Conservation (phyloP, 2,113 vertebrate species). For the Ptyas mucosa region DNA sequence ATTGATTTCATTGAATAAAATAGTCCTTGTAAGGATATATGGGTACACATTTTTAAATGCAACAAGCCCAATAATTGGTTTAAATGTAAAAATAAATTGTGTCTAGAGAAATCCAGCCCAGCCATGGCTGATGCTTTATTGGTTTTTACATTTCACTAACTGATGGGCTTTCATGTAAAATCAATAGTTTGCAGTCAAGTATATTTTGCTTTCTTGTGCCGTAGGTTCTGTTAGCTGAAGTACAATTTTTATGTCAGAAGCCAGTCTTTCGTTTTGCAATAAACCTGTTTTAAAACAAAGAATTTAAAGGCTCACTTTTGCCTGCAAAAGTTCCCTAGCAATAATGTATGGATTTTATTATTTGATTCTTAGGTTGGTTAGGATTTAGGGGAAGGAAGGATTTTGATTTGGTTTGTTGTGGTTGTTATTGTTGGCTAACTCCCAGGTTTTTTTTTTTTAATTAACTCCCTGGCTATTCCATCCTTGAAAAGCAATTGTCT, state of each 20-base stretch:
- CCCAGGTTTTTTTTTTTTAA: slow-evolving; percentile 62
- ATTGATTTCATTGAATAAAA: slow-evolving; percentile 70
- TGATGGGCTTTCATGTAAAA: slow-evolving; percentile 72
- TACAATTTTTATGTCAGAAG: slow-evolving; percentile 49
- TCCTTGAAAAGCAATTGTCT: slow-evolving; percentile 68
- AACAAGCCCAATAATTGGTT: slow-evolving; percentile 69
- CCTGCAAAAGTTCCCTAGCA: slow-evolving; percentile 51
- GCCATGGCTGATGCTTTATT: slow-evolving; percentile 65
- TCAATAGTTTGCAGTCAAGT: slow-evolving; percentile 68
- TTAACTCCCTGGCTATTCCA: slow-evolving; percentile 69
- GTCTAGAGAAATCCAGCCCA: slow-evolving; percentile 63
- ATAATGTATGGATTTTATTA: slow-evolving; percentile 68
- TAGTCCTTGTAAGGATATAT: slow-evolving; percentile 67
- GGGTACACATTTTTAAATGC: slow-evolving; percentile 61
- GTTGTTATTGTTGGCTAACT: slow-evolving; percentile 59
- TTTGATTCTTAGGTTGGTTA: slow-evolving; percentile 44
- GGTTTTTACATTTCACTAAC: slow-evolving; percentile 72
- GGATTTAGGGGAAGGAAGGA: neutral
- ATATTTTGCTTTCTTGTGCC: slow-evolving; percentile 63
- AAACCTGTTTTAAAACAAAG: slow-evolving; percentile 52
- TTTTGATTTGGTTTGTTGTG: neutral
- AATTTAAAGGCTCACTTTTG: slow-evolving; percentile 55
- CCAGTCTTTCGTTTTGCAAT: slow-evolving; percentile 53
- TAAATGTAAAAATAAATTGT: slow-evolving; percentile 73
- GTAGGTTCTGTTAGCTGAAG: slow-evolving; percentile 51